phyloP scores from a whole-genome alignment of 1,140 invertebrate species.

The Lithobius niger region DNA sequence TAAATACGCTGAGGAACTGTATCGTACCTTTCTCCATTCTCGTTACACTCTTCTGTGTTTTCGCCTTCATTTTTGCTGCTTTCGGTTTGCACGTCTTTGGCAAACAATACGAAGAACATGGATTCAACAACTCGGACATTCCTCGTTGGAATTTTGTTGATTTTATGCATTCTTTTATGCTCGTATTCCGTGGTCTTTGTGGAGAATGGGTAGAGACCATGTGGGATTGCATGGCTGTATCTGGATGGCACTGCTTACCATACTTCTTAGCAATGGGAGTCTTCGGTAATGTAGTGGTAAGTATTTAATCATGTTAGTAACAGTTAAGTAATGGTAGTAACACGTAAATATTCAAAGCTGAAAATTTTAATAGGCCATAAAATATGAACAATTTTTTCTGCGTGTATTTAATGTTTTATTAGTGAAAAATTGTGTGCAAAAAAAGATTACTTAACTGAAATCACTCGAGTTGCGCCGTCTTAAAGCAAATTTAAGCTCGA shows the following conservation, averaged over 20 bases:
- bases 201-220: conserved; percentile 99
- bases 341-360: too few species aligned
- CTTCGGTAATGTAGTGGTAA: conserved; percentile 94
- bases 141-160: conserved; percentile 96
- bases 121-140: conserved; percentile 33
- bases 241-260: conserved; percentile 82
- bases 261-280: conserved; percentile 97
- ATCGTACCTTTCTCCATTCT: conserved; percentile 95
- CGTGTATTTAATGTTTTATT: too few species aligned
- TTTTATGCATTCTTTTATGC: conserved; percentile 98
- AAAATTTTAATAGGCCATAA: too few species aligned
- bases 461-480: too few species aligned
- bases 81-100: conserved; percentile 98
- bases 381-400: too few species aligned
- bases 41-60: conserved; percentile 92
- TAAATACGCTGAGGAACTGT: conserved; percentile 95
- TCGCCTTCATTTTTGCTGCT: conserved; percentile 97
- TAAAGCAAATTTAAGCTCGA: too few species aligned
- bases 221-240: conserved; percentile 93
- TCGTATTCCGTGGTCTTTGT: conserved; percentile 92
- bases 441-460: too few species aligned
- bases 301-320: too few species aligned
- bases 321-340: too few species aligned
- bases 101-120: conserved; percentile 69
- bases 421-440: too few species aligned